Evolutionary conservation across 2,113 vertebrate genomes (phyloP), one percentile per base, ranked within the genome.

Genomic region (Rhea pennata): DNA sequence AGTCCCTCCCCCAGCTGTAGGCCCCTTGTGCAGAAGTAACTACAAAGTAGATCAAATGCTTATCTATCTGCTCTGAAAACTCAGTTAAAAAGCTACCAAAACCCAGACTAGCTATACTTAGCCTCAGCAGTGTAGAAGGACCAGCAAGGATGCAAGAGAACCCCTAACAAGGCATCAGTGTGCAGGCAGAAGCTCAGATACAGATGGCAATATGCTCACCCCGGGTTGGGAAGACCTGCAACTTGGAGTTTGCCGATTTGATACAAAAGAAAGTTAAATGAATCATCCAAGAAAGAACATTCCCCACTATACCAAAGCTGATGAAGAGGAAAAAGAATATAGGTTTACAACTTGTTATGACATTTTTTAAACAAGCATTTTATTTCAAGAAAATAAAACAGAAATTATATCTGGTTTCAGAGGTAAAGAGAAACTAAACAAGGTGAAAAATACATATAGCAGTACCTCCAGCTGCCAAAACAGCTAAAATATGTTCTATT

Each of bases 281-380:
- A 96, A 96, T 95, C 94, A 95, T 78, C 75, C 66, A 21, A 44
- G 44, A 64, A 88, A 93, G 83, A 96, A 93, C 83, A 88, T 22
- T 73, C 92, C 73, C 89, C 84, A 16, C 64, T 44, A 14, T 14
- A 79, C 4, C 12, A 15, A 72, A 93, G 65, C 16, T 24, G 79
- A 92, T 81, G 90, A 31, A 88, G 26, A 84, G 51, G 84, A 4
- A 16, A 22, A 36, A 36, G 29, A 26, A 31, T 36, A 17, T 31
- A 6, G 0, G 11, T 42, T 80, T 83, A 48, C 66, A 87, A 72
- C 69, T 87, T 15, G 7, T 73, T 90, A 77, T 39, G 2, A 87
- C 93, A 89, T 58, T 44, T 65, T 88, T 82, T 69, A 87, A 91
- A 5, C 6, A 75, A 74, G 76, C 4, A 15, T 76, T 80, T 23